Evolutionary conservation across 2,888 invertebrate species (phyloP).

Genomic region (Hypomecis atomaria): DNA sequence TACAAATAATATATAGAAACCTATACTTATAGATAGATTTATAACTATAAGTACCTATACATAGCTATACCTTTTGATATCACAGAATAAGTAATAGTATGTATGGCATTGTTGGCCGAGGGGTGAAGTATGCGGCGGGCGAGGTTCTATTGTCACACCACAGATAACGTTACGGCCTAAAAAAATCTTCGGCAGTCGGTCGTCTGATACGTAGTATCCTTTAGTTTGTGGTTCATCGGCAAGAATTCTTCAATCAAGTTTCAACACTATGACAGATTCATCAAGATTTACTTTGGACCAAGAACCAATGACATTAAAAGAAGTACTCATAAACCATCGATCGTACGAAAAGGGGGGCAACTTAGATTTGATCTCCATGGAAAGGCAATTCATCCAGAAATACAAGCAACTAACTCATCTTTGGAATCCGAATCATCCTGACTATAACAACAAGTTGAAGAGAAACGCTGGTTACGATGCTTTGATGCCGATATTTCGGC

Average conservation of each 20-base stretch:
- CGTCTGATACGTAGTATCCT: no score
- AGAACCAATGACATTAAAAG: neutral
- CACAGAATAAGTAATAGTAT: no score
- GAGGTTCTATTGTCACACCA: no score
- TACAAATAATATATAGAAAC: no score
- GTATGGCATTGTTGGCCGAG: no score
- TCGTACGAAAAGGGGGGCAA: conserved; percentile 5
- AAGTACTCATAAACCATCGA: conserved; percentile 5
- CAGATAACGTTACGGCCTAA: no score
- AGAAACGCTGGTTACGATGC: conserved; percentile 47
- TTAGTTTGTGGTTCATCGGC: no score
- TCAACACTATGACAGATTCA: conserved; percentile 19
- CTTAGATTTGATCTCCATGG: conserved; percentile 40
- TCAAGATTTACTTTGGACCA: conserved; percentile 23
- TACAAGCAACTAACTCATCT: conserved; percentile 49
- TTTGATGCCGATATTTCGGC: conserved; percentile 46
- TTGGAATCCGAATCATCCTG: conserved; percentile 51
- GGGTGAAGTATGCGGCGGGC: no score
- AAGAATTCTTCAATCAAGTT: conserved; percentile 5
- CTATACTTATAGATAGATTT: no score
- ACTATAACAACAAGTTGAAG: conserved; percentile 53
- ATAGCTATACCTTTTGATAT: no score
- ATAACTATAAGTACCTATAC: no score
- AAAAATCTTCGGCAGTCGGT: no score
- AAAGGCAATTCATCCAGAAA: conserved; percentile 49